Base-by-base conservation (phyloP, 2,113 vertebrate genomes). In the Empidonax alnorum region DNA sequence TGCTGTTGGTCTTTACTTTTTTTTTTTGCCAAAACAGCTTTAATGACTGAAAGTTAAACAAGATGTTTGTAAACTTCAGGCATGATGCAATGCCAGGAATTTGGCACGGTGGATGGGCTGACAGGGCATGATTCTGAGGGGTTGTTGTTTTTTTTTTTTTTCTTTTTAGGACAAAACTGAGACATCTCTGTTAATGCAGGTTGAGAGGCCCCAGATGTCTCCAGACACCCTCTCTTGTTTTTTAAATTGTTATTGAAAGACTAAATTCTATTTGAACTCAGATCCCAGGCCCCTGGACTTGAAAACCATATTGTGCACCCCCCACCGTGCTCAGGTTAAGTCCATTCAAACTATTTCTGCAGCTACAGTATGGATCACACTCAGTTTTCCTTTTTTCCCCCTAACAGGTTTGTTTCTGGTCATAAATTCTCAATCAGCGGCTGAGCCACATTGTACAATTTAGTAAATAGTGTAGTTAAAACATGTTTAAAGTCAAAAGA, bases 391-490 rank as follows among this genome's bases (percentile, higher is more conserved):
- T 96, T 96, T 92, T 92, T 72, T 65, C 69, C 84, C 76, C 84
- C 69, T 92, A 88, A 96, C 79, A 95, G 90, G 94, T 97, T 98
- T 97, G 96, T 98, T 97, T 96, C 97, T 97, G 96, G 97, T 87
- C 96, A 96, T 98, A 97, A 98, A 98, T 98, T 84, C 94, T 94
- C 92, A 81, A 80, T 96, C 96, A 97, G 87, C 78, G 35, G 67
- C 73, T 79, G 16, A 96, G 93, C 93, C 75, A 85, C 93, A 74
- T 95, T 95, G 97, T 95, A 80, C 94, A 69, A 41, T 85, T 87
- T 90, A 84, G 95, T 96, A 97, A 97, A 98, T 90, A 95, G 93
- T 87, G 94, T 89, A 79, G 94, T 96, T 97, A 92, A 97, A 97
- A 97, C 96, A 96, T 74, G 94, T 96, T 97, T 96, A 96, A 92